These are phyloP conservation scores for Selenia dentaria DNA, from an alignment of 2,888 invertebrate species.

Conservation along the genomic window DNA sequence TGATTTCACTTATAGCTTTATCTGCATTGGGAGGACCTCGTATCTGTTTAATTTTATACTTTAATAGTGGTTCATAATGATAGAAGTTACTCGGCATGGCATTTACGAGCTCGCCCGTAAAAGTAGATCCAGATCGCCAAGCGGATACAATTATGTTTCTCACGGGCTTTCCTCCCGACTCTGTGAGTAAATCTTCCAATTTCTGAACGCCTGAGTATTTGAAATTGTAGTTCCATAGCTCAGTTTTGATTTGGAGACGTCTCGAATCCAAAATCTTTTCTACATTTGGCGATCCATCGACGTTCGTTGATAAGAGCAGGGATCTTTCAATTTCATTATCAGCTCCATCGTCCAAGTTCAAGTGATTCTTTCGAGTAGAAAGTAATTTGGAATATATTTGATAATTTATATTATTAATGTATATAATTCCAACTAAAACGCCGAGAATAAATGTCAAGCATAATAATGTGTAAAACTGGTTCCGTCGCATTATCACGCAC, in stretches of 20 bases:
- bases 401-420: too few species aligned
- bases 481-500: too few species aligned
- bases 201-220: constrained; percentile 70
- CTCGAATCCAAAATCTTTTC: constrained; percentile 68
- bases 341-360: too few species aligned
- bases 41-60: constrained; percentile 92
- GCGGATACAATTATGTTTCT: constrained; percentile 92
- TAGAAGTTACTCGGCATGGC: constrained; percentile 94
- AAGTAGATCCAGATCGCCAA: constrained; percentile 96
- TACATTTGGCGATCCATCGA: constrained; percentile 61
- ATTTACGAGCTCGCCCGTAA: constrained; percentile 93
- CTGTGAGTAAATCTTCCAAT: constrained; percentile 88
- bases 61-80: constrained; percentile 94
- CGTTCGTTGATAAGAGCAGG: constrained; percentile 46
- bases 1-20: constrained; percentile 87
- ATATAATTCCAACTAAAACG: too few species aligned
- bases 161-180: constrained; percentile 89
- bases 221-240: constrained; percentile 69
- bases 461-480: too few species aligned
- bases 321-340: background rate
- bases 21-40: constrained; percentile 89
- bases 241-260: constrained; percentile 58
- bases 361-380: too few species aligned
- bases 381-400: too few species aligned
- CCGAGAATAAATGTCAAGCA: too few species aligned